Percentiles rank a stretch among this genome's conserved stretches.
phyloP scores from a whole-genome alignment of 2,113 vertebrate genomes.

The Plecotus auritus region DNA sequence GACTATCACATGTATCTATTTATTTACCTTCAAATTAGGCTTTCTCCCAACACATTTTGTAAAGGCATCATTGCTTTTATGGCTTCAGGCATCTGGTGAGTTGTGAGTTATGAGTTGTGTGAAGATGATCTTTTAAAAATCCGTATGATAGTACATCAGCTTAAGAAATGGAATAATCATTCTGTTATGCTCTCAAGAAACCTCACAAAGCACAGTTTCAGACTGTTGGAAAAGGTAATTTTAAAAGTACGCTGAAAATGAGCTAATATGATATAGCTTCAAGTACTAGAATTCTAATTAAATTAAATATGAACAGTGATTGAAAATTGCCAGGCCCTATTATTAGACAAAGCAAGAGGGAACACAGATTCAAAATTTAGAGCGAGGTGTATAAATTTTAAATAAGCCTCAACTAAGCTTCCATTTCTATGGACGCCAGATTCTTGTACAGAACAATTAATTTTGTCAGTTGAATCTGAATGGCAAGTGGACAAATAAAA shows the following conservation, averaged over 20 bases:
- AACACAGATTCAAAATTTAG: not conserved
- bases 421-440: not conserved
- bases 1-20: not conserved
- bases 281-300: not conserved
- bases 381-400: not conserved
- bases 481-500: slow-evolving; percentile 1
- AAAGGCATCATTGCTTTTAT: not conserved
- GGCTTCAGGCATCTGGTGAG: not conserved
- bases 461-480: not conserved
- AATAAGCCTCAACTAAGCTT: slow-evolving; percentile 11
- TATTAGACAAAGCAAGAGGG: not conserved
- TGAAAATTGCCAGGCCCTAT: not conserved
- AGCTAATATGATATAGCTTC: not conserved
- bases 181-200: not conserved
- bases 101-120: not conserved
- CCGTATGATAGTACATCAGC: not conserved
- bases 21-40: not conserved
- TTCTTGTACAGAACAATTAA: not conserved
- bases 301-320: slow-evolving; percentile 19
- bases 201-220: not conserved
- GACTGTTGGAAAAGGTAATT: not conserved
- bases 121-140: not conserved
- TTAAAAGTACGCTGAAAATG: slow-evolving; percentile 19
- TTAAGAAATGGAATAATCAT: not conserved
- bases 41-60: not conserved